Conservation (phyloP, 2,797 vertebrate genomes). For the Synaphobranchus kaupii region DNA sequence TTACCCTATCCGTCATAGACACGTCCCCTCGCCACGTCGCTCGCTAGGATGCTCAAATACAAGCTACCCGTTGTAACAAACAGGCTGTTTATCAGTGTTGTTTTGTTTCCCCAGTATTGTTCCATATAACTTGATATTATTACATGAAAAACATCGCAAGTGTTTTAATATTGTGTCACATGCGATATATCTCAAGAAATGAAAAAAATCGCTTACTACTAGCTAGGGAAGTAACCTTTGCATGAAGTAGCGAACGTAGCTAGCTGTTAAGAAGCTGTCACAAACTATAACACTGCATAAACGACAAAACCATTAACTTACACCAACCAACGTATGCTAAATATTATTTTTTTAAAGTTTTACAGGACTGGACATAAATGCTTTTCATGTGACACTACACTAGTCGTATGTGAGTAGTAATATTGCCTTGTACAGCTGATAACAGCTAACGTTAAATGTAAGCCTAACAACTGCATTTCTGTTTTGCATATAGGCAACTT, state of each 20-base stretch:
- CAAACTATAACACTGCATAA: not conserved
- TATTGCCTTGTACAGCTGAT: not conserved
- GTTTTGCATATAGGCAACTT: not conserved
- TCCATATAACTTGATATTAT: not conserved
- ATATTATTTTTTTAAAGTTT: not conserved
- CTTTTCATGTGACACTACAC: too few relatives aligned
- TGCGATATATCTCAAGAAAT: not conserved
- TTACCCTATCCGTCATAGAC: not conserved
- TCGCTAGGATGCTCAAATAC: not conserved
- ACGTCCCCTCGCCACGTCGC: slow-evolving; percentile 31
- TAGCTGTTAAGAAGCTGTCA: not conserved
- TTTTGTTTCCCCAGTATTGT: not conserved
- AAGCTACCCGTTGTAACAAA: not conserved
- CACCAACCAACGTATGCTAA: not conserved
- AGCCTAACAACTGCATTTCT: not conserved
- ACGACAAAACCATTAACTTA: not conserved
- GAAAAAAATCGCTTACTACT: not conserved
- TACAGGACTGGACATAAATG: not conserved
- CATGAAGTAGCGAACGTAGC: not conserved
- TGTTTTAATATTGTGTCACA: not conserved
- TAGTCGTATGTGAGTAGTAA: not conserved
- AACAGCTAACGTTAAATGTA: not conserved
- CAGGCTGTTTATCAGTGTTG: not conserved
- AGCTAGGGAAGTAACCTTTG: not conserved
- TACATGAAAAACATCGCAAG: not conserved